These are phyloP conservation scores for Rhabditoides inermis DNA, from an alignment of 2,888 invertebrate genomes.

Conservation along the genomic window DNA sequence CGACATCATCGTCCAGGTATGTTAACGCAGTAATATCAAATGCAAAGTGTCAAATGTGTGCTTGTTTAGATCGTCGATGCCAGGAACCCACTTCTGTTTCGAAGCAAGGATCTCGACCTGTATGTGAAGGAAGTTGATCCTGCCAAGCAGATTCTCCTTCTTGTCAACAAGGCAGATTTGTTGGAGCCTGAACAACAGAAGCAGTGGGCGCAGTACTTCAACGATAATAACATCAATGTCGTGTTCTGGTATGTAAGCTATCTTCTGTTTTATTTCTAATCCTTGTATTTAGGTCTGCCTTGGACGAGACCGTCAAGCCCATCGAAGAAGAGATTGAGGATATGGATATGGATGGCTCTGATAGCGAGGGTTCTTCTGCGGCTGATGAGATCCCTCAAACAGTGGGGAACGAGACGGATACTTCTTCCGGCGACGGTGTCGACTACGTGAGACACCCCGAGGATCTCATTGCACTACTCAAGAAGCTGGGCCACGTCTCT, in stretches of 20 bases:
- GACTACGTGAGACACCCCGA: slow-evolving; percentile 60
- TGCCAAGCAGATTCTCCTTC: slow-evolving; percentile 70
- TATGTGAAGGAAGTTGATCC: slow-evolving; percentile 72
- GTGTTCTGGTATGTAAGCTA: slow-evolving; percentile 95
- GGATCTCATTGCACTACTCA: slow-evolving; percentile 68
- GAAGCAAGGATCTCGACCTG: slow-evolving; percentile 79
- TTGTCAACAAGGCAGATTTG: slow-evolving; percentile 92
- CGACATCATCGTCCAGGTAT: slow-evolving; percentile 51
- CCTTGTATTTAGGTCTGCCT: slow-evolving; percentile 19
- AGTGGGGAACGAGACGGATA: slow-evolving; percentile 6
- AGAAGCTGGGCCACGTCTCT: slow-evolving; percentile 57
- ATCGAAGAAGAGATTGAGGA: slow-evolving; percentile 10
- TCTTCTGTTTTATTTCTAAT: not conserved
- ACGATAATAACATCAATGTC: slow-evolving; percentile 64
- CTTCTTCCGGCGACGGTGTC: slow-evolving; percentile 9
- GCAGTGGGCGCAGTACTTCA: slow-evolving; percentile 42
- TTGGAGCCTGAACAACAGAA: slow-evolving; percentile 70
- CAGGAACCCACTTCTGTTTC: slow-evolving; percentile 83
- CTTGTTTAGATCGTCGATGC: slow-evolving; percentile 82
- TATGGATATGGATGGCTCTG: slow-evolving; percentile 22
- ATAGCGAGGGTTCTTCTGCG: too few relatives aligned
- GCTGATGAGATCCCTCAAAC: slow-evolving; percentile 10
- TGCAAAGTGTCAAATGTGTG: too few relatives aligned
- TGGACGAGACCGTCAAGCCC: slow-evolving; percentile 11
- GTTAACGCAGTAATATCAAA: not conserved